phyloP scores from a whole-genome alignment of 2,797 vertebrate species.

The Sebastes jordani region DNA sequence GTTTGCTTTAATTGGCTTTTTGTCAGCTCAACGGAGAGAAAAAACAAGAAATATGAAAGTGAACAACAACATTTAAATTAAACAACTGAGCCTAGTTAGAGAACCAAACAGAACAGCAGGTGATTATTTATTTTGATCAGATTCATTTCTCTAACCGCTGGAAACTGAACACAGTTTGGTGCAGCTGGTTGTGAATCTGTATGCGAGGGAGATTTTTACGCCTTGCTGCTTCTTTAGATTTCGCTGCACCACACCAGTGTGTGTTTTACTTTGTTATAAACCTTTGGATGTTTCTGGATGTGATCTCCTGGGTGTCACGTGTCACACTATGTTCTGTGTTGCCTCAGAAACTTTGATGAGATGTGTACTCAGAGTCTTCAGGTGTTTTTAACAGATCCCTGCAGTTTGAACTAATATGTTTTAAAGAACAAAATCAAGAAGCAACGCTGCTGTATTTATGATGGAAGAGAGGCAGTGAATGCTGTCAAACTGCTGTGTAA shows the following conservation, averaged over 20 bases:
- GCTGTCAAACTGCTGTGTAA: background rate
- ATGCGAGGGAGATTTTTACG: constrained; percentile 13
- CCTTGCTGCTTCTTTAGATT: constrained; percentile 10
- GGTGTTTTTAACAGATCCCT: constrained; percentile 10
- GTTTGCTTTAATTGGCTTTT: constrained; percentile 53
- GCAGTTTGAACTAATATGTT: background rate
- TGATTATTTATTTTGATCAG: constrained; percentile 12
- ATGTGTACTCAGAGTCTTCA: background rate
- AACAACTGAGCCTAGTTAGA: background rate
- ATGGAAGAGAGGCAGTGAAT: background rate
- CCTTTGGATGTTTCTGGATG: constrained; percentile 34
- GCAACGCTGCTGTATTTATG: background rate
- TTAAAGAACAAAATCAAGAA: background rate
- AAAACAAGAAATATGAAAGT: constrained; percentile 8
- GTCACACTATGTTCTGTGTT: constrained; percentile 7
- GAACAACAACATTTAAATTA: constrained; percentile 11
- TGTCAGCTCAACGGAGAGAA: constrained; percentile 9
- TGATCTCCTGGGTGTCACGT: constrained; percentile 27
- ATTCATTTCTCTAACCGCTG: constrained; percentile 11
- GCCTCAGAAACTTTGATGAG: constrained; percentile 31
- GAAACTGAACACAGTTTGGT: background rate
- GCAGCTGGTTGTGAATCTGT: constrained; percentile 12
- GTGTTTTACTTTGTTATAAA: constrained; percentile 10
- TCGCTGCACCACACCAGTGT: background rate
- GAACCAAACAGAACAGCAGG: constrained; percentile 43